Evolutionary conservation across 2,888 invertebrate genomes (phyloP), one percentile per base, ranked within the genome.

Genomic region (Neria commutata): DNA sequence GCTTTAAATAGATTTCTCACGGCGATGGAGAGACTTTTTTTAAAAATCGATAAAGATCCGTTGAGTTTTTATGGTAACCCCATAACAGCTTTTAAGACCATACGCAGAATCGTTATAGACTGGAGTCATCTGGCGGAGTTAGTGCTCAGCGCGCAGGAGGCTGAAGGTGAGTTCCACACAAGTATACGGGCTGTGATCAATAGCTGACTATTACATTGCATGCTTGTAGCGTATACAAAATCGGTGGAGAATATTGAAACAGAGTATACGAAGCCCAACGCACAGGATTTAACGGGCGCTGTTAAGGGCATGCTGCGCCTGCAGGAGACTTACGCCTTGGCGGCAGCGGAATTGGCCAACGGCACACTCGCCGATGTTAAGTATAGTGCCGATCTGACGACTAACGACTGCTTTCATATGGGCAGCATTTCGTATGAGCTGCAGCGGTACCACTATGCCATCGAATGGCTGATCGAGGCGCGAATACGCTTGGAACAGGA

Each of bases 271-370:
- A 14, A 25, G 1, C 71, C 73, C n/a, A 62, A 55, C 0, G 86
- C 89, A 50, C 95, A 96, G 76, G 98, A 98, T 81, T 82, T 98
- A 60, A 88, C 89, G 63, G 96, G 96, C 0, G 96, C 96, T 8
- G 95, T 94, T 2, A 89, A 89, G 25, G 97, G 96, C 1, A 84
- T 98, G 47, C 90, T 92, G 59, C 85, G 97, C 40, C 85, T 98
- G 3, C 97, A 98, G 80, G 90, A 91, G 68, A 95, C 94, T 0
- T 95, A 96, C 79, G 86, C 89, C 58, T 83, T 96, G 37, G 88
- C 94, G 56, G 91, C 95, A 0, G 84, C 87, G 0, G 89, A 92
- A 23, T 85, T 98, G 66, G 92, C 92, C 3, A 83, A 87, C 49
- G 97, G 96, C 2, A 86, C 89, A 69, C 83, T 95, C 37, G 89